Evolutionary conservation across 1,140 invertebrate genomes (phyloP), one percentile per base, ranked within the genome.

Genomic region (Agraylea sexmaculata): DNA sequence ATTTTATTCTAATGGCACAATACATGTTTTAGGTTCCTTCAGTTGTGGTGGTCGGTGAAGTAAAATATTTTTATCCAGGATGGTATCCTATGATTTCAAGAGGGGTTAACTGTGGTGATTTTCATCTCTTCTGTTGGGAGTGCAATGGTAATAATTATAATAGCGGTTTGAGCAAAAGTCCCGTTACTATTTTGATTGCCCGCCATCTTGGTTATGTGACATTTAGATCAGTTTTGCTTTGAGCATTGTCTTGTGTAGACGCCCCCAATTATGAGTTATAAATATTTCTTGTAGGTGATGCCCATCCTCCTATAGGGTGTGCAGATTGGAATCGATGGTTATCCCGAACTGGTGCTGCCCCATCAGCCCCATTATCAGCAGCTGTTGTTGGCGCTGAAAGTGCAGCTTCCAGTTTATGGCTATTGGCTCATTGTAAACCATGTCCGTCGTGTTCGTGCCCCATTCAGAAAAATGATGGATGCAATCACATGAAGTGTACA

Each of bases 381-480:
- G 74, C 72, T 13, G 73, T 68, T 37, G 62, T 61, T 20, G 72
- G 75, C 27, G 74, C 69, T 18, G 77, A 81, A 59, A 69, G 73
- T 42, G 78, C 78, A 10, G 78, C 78, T 8, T 82, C 80, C 56
- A 77, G 70, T 50, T 56, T 81, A 4, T 83, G 80, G 80, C 55
- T 83, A 20, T 75, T 81, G 3, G 79, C 77, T 1, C 78, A 83
- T 59, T 81, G 78, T 7, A 83, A 83, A 56, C 74, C 77, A 7
- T 83, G 80, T 58, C 75, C 75, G 10, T 80, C 78, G 53, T 83
- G 80, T 55, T 74, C 77, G 48, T 75, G 74, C 43, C 78, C 78
- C 5, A 83, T 83, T 46, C 78, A 83, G 59, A 83, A 83, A 52
- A 82, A 80, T 55, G 80, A 83, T 59, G 80, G 80, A 0, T 83